A percentile compares a stretch with the other conserved stretches of the same genome.
phyloP scores from a whole-genome alignment of 2,797 vertebrate species.

The Petrocephalus schoutedeni region DNA sequence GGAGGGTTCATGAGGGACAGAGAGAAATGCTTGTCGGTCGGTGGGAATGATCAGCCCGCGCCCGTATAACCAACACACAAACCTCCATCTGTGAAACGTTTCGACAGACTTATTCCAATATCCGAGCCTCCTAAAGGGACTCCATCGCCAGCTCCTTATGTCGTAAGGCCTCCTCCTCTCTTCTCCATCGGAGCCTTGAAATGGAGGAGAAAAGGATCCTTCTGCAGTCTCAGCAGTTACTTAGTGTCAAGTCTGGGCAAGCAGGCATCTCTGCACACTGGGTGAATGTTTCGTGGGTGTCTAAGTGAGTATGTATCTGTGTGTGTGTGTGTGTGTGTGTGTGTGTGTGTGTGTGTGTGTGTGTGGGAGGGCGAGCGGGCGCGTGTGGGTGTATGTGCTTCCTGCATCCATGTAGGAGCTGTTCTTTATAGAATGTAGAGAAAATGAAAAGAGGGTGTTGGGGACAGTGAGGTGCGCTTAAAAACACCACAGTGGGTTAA shows the following conservation, averaged over 20 bases:
- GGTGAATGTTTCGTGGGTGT: neutral
- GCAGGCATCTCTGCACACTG: neutral
- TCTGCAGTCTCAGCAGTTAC: constrained; percentile 12
- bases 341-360: neutral
- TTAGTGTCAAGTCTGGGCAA: neutral
- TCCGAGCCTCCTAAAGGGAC: neutral
- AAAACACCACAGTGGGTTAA: neutral
- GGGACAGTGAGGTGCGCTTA: neutral
- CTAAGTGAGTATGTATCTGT: neutral
- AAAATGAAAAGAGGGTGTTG: neutral
- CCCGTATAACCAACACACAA: neutral
- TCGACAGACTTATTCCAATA: neutral
- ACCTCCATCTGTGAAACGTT: neutral
- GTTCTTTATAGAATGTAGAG: neutral
- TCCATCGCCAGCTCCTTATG: neutral
- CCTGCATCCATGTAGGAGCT: neutral
- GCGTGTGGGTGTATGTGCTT: neutral
- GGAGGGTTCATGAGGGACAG: neutral
- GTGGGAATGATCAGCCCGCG: neutral
- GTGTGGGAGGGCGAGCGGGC: too few relatives aligned
- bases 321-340: neutral
- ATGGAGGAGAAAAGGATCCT: neutral
- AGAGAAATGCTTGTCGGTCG: neutral
- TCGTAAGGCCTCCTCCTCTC: neutral
- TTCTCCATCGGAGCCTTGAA: neutral